Base-by-base conservation (phyloP, 2,888 invertebrate genomes). In the Drosophila prostipennis region DNA sequence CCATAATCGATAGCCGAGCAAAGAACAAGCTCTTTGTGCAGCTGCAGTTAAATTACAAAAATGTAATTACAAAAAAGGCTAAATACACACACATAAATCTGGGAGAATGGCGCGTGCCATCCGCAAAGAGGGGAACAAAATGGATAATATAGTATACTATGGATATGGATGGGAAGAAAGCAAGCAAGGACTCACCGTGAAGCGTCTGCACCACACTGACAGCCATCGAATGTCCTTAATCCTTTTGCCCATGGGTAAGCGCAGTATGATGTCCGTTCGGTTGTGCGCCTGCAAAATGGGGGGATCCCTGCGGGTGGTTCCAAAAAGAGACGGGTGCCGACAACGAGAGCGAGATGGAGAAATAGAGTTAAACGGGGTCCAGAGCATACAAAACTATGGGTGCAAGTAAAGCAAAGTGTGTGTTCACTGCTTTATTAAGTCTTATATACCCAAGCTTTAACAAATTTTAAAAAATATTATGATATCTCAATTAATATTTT, bases 221-320 rank as follows among this genome's bases (percentile, higher is more conserved):
- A 98, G 94, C 97, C 97, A 98, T 92, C 95, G 95, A 92, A 98
- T 96, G 92, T 98, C 97, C 86, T 95, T 93, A 91, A 98, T 94
- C 92, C 96, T 94, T 92, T 96, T 96, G 72, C 96, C 96, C 81
- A 94, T 94, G 58, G 98, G 98, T 90, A 98, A 93, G 85, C 95
- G 94, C 89, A 98, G 94, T 81, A 98, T 94, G 88, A 98, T 94
- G 93, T 97, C 96, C 37, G 96, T 93, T 92, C 95, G 95, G 90
- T 94, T 94, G 93, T 96, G 96, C 58, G 95, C 94, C 79, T 94
- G 93, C 88, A 97, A 92, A 55, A 95, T 94, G 59, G 96, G 96
- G 34, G 97, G 96, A 91, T 97, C 96, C 78, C 97, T 97, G 94
- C 73, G 94, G 93, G 87, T 86, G 89, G 91, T 40, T 23, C 45